A percentile compares a stretch with the other conserved stretches of the same genome.
Conservation (phyloP, 35 echinoderm and acorn worm genomes). For the Strongylocentrotus purpuratus region DNA sequence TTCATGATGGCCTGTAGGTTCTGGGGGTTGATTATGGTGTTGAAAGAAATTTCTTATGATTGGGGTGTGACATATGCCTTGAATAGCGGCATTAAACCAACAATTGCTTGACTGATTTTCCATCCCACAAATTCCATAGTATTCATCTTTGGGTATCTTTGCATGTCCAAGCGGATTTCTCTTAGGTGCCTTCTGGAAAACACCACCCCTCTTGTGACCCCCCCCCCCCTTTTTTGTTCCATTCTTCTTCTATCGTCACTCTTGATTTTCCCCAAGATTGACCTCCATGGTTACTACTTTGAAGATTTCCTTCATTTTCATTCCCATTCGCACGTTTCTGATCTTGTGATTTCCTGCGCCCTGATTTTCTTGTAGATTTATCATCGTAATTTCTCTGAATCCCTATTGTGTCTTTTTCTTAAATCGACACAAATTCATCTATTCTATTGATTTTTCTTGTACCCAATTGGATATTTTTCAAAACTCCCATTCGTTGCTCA, state of each 20-base stretch:
- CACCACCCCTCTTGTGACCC: not conserved
- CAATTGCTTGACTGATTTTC: too few species aligned
- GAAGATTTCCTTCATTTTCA: not conserved
- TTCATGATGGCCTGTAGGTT: too few species aligned
- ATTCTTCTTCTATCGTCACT: slow-evolving; percentile 8
- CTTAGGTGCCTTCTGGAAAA: not conserved
- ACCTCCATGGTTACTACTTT: too few species aligned
- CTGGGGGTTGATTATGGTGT: too few species aligned
- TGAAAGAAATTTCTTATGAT: too few species aligned
- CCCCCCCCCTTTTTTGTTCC: not conserved
- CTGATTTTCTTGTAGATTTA: not conserved
- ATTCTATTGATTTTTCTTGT: slow-evolving; percentile 15
- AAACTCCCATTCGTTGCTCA: not conserved
- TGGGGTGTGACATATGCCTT: too few species aligned
- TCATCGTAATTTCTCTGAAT: not conserved
- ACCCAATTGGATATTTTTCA: slow-evolving; percentile 33
- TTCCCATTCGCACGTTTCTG: not conserved
- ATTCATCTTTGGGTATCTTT: too few species aligned
- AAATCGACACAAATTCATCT: not conserved
- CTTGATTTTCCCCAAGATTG: not conserved
- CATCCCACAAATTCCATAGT: too few species aligned
- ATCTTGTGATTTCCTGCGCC: not conserved
- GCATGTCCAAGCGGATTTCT: not conserved
- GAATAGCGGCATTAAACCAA: too few species aligned
- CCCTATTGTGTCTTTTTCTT: not conserved